Evolutionary conservation across 2,797 vertebrate species (phyloP).

Genomic region (Cyprinodon diabolis): DNA sequence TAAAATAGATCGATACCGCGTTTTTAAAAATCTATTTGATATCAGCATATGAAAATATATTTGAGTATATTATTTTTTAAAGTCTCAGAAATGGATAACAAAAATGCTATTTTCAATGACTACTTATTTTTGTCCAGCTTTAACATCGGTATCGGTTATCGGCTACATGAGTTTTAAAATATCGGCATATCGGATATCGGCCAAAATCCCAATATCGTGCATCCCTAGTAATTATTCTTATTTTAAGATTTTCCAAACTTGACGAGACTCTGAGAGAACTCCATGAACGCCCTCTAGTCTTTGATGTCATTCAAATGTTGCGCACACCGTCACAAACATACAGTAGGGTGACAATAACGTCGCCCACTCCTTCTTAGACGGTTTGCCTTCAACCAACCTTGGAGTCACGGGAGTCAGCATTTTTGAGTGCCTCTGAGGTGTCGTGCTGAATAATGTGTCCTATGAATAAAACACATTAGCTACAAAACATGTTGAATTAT

Average conservation of each 20-base stretch:
- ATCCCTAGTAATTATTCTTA: no score
- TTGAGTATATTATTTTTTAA: no score
- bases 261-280: not conserved
- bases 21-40: no score
- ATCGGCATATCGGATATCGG: no score
- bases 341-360: constrained; percentile 52
- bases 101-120: no score
- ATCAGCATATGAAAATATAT: no score
- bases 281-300: constrained; percentile 16
- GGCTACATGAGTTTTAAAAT: no score
- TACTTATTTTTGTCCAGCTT: no score
- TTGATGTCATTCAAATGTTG: constrained; percentile 40
- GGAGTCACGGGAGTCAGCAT: constrained; percentile 67
- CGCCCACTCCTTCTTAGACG: constrained; percentile 20
- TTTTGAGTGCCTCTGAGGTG: constrained; percentile 76
- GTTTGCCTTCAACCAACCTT: constrained; percentile 61
- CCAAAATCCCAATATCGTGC: no score
- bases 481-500: constrained; percentile 86
- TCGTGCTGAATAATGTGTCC: constrained; percentile 80
- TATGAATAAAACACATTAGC: constrained; percentile 87
- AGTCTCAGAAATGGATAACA: no score
- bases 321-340: constrained; percentile 12
- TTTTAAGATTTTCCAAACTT: not conserved
- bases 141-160: no score
- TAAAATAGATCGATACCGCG: no score